Evolutionary conservation across 2,888 invertebrate genomes (phyloP).

Genomic region (Eulithis testata): DNA sequence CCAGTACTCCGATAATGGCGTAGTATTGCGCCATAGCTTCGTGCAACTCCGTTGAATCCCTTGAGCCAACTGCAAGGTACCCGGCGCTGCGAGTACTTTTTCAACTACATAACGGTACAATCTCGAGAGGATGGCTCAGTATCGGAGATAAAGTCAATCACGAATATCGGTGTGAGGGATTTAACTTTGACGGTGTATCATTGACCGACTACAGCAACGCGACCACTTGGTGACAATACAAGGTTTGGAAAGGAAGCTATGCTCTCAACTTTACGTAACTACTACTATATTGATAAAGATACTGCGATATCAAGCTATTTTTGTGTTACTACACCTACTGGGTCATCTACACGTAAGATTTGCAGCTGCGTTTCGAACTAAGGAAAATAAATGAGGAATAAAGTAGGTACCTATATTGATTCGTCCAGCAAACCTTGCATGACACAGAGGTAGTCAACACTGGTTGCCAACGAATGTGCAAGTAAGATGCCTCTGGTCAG

Average conservation of each 20-base stretch:
- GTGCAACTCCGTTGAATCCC: slow-evolving; percentile 55
- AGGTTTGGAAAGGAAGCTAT: background rate
- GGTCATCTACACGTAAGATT: background rate
- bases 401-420: slow-evolving; percentile 42
- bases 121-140: slow-evolving; percentile 51
- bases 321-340: no score
- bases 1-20: slow-evolving; percentile 63
- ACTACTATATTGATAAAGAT: background rate
- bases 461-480: slow-evolving; percentile 76
- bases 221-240: slow-evolving; percentile 15
- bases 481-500: slow-evolving; percentile 73
- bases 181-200: slow-evolving; percentile 36
- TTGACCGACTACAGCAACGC: background rate
- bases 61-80: slow-evolving; percentile 52
- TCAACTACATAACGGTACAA: slow-evolving; percentile 51
- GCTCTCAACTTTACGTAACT: slow-evolving; percentile 1
- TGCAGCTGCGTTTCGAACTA: no score
- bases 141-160: slow-evolving; percentile 53
- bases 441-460: slow-evolving; percentile 78
- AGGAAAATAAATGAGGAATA: no score
- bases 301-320: no score
- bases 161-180: slow-evolving; percentile 31
- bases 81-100: slow-evolving; percentile 31
- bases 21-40: slow-evolving; percentile 56
- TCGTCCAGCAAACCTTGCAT: slow-evolving; percentile 79